A percentile compares a stretch with the other conserved stretches of the same genome.
Conservation (phyloP, 2,113 vertebrate genomes). For the Larimichthys crocea region DNA sequence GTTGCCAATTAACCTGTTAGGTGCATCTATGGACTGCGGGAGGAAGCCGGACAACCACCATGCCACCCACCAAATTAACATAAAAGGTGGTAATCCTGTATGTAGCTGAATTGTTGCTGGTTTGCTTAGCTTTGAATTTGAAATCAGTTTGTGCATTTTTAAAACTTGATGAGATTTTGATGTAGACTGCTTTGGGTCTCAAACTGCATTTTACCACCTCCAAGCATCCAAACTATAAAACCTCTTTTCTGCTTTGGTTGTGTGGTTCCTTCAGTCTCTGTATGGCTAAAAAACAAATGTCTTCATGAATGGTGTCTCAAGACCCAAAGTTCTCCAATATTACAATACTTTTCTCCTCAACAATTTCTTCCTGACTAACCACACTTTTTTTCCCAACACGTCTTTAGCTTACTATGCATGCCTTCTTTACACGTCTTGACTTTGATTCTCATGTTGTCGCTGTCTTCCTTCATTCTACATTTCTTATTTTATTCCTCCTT, state of each 20-base stretch:
- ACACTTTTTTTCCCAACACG: too few species aligned
- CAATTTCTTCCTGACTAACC: background rate
- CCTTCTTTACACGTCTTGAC: conserved; percentile 25
- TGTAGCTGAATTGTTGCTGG: background rate
- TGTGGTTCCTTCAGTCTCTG: background rate
- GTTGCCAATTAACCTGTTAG: too few species aligned
- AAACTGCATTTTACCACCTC: background rate
- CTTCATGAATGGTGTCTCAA: conserved; percentile 25
- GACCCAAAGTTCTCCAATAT: background rate
- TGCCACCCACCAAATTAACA: too few species aligned
- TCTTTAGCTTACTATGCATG: conserved; percentile 26
- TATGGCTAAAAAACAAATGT: conserved; percentile 11
- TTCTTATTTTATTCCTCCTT: background rate
- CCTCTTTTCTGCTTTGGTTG: background rate
- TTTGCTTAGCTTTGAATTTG: background rate
- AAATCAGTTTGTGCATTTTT: background rate
- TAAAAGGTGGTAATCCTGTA: too few species aligned
- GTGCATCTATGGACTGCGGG: too few species aligned
- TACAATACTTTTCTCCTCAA: background rate
- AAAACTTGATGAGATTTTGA: background rate
- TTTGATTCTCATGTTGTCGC: conserved; percentile 8
- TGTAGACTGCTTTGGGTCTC: background rate
- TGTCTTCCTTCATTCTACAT: conserved; percentile 13
- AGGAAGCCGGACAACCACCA: too few species aligned
- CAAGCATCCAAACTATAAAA: background rate